phyloP scores from a whole-genome alignment of 2,888 invertebrate genomes.

The Beris morrisii region DNA sequence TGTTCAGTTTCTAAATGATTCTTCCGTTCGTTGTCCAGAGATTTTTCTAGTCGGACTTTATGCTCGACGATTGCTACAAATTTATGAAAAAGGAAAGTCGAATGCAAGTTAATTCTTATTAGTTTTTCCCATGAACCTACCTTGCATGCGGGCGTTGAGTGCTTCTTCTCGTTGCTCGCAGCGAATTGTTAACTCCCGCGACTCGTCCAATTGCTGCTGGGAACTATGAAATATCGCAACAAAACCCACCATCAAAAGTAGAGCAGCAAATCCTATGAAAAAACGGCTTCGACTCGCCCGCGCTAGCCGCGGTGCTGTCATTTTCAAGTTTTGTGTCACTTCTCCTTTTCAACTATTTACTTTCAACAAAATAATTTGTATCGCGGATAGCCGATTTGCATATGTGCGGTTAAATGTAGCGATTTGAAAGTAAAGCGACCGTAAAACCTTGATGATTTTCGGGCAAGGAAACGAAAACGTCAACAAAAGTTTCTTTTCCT shows the following conservation, averaged over 20 bases:
- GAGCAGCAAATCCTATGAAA: conserved; percentile 60
- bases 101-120: background rate
- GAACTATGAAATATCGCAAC: conserved; percentile 64
- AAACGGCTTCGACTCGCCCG: conserved; percentile 63
- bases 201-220: conserved; percentile 61
- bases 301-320: conserved; percentile 61
- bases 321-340: conserved; percentile 41
- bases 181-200: conserved; percentile 58
- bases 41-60: conserved; percentile 62
- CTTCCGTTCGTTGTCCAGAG: conserved; percentile 60
- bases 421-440: too few species aligned
- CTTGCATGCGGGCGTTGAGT: conserved; percentile 62
- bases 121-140: conserved; percentile 49
- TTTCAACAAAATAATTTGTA: background rate
- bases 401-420: too few species aligned
- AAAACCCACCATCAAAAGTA: conserved; percentile 59
- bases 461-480: too few species aligned
- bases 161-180: conserved; percentile 65
- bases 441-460: too few species aligned
- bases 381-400: too few species aligned
- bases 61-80: conserved; percentile 62
- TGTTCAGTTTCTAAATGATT: conserved; percentile 60
- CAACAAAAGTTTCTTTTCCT: too few species aligned
- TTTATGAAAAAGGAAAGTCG: conserved; percentile 27
- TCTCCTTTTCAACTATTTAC: conserved; percentile 11